Percentiles rank a stretch among this genome's conserved stretches.
Evolutionary conservation across 2,797 vertebrate species (phyloP).

Genomic region (Synanceia verrucosa): DNA sequence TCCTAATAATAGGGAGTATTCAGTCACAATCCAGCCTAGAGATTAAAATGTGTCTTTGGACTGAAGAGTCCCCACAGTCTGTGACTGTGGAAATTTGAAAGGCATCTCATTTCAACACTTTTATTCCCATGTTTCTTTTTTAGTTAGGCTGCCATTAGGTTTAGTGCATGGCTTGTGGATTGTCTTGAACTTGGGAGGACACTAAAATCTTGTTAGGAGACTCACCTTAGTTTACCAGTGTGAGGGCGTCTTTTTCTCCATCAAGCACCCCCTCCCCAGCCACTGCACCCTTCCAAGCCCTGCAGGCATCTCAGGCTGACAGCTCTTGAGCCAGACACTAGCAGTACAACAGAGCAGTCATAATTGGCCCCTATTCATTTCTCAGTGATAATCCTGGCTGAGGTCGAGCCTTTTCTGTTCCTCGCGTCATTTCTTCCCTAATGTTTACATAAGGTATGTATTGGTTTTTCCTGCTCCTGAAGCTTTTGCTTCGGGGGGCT

Average conservation of each 20-base stretch:
- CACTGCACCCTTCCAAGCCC: slow-evolving; percentile 52
- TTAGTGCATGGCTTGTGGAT: slow-evolving; percentile 21
- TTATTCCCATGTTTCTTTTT: not conserved
- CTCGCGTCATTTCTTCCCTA: slow-evolving; percentile 51
- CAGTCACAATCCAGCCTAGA: not conserved
- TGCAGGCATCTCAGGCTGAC: slow-evolving; percentile 74
- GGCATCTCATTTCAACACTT: slow-evolving; percentile 1
- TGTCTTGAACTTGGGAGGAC: slow-evolving; percentile 54
- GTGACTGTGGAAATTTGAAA: not conserved
- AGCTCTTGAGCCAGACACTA: slow-evolving; percentile 67
- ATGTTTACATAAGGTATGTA: slow-evolving; percentile 83
- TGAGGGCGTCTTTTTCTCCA: slow-evolving; percentile 20
- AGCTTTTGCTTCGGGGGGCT: slow-evolving; percentile 53
- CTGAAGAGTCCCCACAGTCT: not conserved
- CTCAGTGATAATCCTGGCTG: slow-evolving; percentile 75
- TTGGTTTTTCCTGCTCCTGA: slow-evolving; percentile 65
- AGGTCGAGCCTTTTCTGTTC: slow-evolving; percentile 68
- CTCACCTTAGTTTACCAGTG: slow-evolving; percentile 39
- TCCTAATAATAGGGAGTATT: slow-evolving; percentile 46
- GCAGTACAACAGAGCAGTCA: slow-evolving; percentile 66
- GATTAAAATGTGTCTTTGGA: slow-evolving; percentile 28
- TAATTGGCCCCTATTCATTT: slow-evolving; percentile 79
- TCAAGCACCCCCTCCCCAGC: slow-evolving; percentile 25
- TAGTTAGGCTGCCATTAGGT: slow-evolving; percentile 17
- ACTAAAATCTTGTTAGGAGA: slow-evolving; percentile 19